Conservation (phyloP, 2,797 vertebrate species). For the Neoniphon sammara region DNA sequence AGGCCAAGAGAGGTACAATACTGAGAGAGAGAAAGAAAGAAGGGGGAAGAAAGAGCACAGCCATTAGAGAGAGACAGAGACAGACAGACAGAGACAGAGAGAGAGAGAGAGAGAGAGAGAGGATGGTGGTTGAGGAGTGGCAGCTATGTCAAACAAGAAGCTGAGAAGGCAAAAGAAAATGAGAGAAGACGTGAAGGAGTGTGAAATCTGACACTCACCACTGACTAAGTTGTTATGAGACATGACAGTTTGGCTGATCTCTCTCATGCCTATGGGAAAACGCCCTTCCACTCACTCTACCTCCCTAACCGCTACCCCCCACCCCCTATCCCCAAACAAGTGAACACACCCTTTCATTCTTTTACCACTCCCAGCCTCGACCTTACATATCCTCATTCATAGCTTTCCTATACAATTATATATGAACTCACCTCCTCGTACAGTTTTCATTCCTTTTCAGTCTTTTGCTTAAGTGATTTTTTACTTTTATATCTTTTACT, state of each 20-base stretch:
- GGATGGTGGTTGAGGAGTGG: too few relatives aligned
- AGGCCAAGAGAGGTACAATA: slow-evolving; percentile 36
- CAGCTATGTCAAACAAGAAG: slow-evolving; percentile 4
- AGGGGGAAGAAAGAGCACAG: slow-evolving; percentile 45
- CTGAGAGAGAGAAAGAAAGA: slow-evolving; percentile 61
- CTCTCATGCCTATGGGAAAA: slow-evolving; percentile 66
- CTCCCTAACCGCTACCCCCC: slow-evolving; percentile 21
- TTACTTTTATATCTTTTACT: too few relatives aligned
- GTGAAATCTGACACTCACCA: slow-evolving; percentile 68
- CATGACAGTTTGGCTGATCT: slow-evolving; percentile 42
- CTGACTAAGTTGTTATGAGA: slow-evolving; percentile 58
- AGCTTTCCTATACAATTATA: background rate
- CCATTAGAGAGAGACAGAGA: slow-evolving; percentile 28
- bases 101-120: slow-evolving; percentile 5
- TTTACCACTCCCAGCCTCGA: slow-evolving; percentile 54
- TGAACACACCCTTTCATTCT: slow-evolving; percentile 69
- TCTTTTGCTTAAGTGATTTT: background rate
- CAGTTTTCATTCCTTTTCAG: background rate
- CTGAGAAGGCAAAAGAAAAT: slow-evolving; percentile 32
- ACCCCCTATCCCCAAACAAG: slow-evolving; percentile 18
- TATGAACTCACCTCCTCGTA: background rate
- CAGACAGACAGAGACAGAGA: background rate
- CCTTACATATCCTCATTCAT: slow-evolving; percentile 8
- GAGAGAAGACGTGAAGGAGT: slow-evolving; percentile 45
- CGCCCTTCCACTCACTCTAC: slow-evolving; percentile 45